Evolutionary conservation across 2,113 vertebrate species (phyloP).

Genomic region (Formicarius rufipectus): DNA sequence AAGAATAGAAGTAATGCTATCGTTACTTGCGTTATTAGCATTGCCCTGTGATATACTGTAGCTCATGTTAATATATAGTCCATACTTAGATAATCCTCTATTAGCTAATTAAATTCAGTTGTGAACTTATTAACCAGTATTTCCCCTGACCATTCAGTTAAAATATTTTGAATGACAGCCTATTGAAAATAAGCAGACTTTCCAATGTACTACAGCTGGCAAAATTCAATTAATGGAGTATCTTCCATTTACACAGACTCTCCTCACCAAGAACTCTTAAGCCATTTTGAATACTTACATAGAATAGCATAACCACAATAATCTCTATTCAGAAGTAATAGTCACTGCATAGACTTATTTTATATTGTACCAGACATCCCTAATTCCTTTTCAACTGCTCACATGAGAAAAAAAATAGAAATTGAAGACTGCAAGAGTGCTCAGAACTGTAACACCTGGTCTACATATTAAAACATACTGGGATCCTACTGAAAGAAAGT

Average conservation of each 20-base stretch:
- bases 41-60: not conserved
- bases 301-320: not conserved
- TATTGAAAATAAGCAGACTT: not conserved
- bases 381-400: not conserved
- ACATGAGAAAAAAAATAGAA: not conserved
- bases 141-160: not conserved
- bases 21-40: not conserved
- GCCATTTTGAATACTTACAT: slow-evolving; percentile 24
- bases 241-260: not conserved
- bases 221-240: slow-evolving; percentile 6
- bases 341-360: not conserved
- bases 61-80: not conserved
- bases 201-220: not conserved
- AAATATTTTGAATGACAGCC: not conserved
- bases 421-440: not conserved
- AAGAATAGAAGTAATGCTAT: not conserved
- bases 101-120: slow-evolving; percentile 22
- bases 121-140: not conserved
- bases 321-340: not conserved
- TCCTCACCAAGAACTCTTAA: not conserved
- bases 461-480: not conserved
- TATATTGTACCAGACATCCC: not conserved
- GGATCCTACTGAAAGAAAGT: not conserved
- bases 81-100: not conserved
- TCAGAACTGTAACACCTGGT: not conserved